phyloP scores from a whole-genome alignment of 2,797 vertebrate genomes.

The Alauda arvensis region DNA sequence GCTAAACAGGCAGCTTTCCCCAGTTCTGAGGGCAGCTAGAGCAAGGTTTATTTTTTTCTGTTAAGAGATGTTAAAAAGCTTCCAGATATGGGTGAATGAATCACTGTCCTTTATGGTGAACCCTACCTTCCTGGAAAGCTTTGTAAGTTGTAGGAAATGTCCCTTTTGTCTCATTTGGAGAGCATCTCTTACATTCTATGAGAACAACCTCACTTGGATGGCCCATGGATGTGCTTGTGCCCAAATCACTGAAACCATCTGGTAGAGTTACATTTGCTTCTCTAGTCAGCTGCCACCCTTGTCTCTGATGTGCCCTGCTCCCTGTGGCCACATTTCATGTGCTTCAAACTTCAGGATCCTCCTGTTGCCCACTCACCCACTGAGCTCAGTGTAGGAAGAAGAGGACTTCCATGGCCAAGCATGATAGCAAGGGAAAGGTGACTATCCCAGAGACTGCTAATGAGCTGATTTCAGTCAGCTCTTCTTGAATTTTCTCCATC shows the following conservation, averaged over 20 bases:
- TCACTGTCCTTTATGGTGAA: not conserved
- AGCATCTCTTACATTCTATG: not conserved
- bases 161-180: not conserved
- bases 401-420: not conserved
- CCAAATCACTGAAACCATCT: not conserved
- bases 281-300: not conserved
- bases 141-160: not conserved
- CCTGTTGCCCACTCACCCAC: not conserved
- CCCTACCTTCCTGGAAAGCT: not conserved
- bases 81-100: not conserved
- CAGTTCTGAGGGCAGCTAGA: not conserved
- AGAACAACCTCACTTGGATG: not conserved
- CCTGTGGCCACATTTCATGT: not conserved
- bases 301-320: not conserved
- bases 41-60: not conserved
- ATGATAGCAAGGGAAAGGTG: not conserved
- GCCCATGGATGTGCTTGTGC: not conserved
- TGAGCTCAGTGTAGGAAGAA: not conserved
- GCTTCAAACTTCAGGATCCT: not conserved
- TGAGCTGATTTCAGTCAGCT: not conserved
- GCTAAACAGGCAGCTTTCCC: not conserved
- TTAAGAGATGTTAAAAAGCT: not conserved
- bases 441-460: not conserved
- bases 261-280: not conserved
- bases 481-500: not conserved